phyloP scores from a whole-genome alignment of 2,888 invertebrate species.

The Melinaea menophilus region DNA sequence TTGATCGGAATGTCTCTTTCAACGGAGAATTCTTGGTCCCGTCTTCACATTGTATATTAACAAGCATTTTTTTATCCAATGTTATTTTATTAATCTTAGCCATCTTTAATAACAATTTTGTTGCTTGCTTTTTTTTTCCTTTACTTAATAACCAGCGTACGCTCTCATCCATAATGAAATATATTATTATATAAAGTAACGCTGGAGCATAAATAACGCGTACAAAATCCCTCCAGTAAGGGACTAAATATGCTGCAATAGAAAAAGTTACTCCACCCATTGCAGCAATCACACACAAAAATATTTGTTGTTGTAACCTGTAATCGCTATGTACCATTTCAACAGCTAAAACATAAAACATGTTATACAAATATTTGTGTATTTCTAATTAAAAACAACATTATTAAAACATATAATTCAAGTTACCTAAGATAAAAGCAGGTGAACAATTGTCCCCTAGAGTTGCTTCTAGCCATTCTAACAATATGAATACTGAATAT shows the following conservation, averaged over 20 bases:
- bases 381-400: background rate
- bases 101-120: slow-evolving; percentile 76
- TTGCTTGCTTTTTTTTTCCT: slow-evolving; percentile 80
- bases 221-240: slow-evolving; percentile 82
- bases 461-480: slow-evolving; percentile 75
- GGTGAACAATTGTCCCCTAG: slow-evolving; percentile 40
- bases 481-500: slow-evolving; percentile 74
- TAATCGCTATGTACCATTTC: slow-evolving; percentile 46
- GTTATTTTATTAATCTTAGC: slow-evolving; percentile 60
- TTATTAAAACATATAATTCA: background rate
- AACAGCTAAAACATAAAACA: slow-evolving; percentile 41
- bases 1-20: slow-evolving; percentile 42
- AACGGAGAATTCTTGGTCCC: slow-evolving; percentile 33
- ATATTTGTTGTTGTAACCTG: slow-evolving; percentile 41
- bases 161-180: slow-evolving; percentile 83
- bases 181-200: slow-evolving; percentile 79
- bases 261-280: slow-evolving; percentile 80
- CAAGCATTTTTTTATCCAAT: slow-evolving; percentile 43
- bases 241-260: slow-evolving; percentile 78
- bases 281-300: slow-evolving; percentile 75
- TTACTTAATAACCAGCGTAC: slow-evolving; percentile 85
- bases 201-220: slow-evolving; percentile 82
- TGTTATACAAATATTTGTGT: background rate
- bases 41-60: slow-evolving; percentile 42
- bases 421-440: slow-evolving; percentile 40